phyloP scores from a whole-genome alignment of 2,113 vertebrate genomes.

The Oryzias celebensis region DNA sequence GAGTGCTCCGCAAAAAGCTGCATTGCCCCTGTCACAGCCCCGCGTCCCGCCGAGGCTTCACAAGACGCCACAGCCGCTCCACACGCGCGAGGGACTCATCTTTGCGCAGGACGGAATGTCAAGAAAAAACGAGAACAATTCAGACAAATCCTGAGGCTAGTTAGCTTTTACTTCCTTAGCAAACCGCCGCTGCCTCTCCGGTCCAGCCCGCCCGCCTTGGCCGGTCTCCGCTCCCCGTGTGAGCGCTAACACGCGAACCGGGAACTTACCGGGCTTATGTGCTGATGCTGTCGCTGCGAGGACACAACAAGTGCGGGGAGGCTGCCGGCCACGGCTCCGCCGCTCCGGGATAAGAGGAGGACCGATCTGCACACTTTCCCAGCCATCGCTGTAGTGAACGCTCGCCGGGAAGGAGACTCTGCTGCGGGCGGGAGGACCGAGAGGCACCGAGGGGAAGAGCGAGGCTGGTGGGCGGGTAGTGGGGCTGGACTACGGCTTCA shows the following conservation, averaged over 20 bases:
- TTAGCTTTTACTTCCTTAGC: slow-evolving; percentile 78
- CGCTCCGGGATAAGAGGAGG: slow-evolving; percentile 81
- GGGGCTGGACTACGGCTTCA: slow-evolving; percentile 71
- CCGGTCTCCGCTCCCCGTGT: slow-evolving; percentile 4
- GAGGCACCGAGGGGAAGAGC: slow-evolving; percentile 68
- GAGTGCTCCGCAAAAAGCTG: slow-evolving; percentile 52
- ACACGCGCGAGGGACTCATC: slow-evolving; percentile 19
- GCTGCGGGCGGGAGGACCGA: slow-evolving; percentile 77
- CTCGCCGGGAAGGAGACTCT: slow-evolving; percentile 77
- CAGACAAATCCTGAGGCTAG: slow-evolving; percentile 59
- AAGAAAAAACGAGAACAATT: slow-evolving; percentile 11
- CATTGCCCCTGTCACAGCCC: slow-evolving; percentile 56
- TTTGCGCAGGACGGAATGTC: slow-evolving; percentile 15
- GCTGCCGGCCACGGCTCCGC: slow-evolving; percentile 71
- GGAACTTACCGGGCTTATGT: slow-evolving; percentile 79
- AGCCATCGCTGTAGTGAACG: slow-evolving; percentile 81
- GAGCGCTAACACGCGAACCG: slow-evolving; percentile 49
- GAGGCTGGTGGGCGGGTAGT: slow-evolving; percentile 71
- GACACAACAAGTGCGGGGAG: slow-evolving; percentile 76
- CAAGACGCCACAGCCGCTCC: slow-evolving; percentile 19
- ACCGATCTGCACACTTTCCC: slow-evolving; percentile 82
- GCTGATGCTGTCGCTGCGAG: slow-evolving; percentile 74
- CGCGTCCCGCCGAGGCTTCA: slow-evolving; percentile 47
- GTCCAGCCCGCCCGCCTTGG: slow-evolving; percentile 51
- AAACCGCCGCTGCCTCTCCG: slow-evolving; percentile 36